These are phyloP conservation scores for Megalonaias nervosa DNA, from an alignment of 1,140 invertebrate genomes.

Conservation along the genomic window DNA sequence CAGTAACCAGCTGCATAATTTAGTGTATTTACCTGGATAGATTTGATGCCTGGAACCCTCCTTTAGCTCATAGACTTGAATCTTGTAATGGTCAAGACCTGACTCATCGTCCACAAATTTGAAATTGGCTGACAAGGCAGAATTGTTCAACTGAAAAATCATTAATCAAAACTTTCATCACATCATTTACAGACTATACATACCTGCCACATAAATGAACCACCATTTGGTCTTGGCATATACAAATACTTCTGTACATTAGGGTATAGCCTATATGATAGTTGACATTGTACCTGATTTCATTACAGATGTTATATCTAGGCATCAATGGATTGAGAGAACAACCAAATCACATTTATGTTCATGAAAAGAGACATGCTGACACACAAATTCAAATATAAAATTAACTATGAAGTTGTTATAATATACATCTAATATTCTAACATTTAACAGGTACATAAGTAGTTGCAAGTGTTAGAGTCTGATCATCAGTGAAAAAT, in stretches of 20 bases:
- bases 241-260: not conserved
- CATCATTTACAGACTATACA: too few relatives aligned
- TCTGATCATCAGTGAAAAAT: too few relatives aligned
- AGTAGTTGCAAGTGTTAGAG: too few relatives aligned
- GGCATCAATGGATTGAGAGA: not conserved
- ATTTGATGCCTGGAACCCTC: slow-evolving; percentile 11
- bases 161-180: too few relatives aligned
- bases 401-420: too few relatives aligned
- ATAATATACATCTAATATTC: too few relatives aligned
- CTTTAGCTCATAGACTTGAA: slow-evolving; percentile 11
- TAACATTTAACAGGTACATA: too few relatives aligned
- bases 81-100: slow-evolving; percentile 18
- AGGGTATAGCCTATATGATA: not conserved
- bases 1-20: too few relatives aligned
- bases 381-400: too few relatives aligned
- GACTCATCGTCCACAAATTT: slow-evolving; percentile 31
- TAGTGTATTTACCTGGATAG: slow-evolving; percentile 14
- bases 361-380: too few relatives aligned
- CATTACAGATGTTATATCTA: not conserved
- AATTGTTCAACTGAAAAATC: not conserved
- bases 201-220: too few relatives aligned
- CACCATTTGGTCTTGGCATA: not conserved
- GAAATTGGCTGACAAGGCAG: slow-evolving; percentile 14
- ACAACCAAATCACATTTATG: too few relatives aligned
- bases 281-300: not conserved